phyloP scores from a whole-genome alignment of 2,797 vertebrate species.

The Onychomys arenicola region DNA sequence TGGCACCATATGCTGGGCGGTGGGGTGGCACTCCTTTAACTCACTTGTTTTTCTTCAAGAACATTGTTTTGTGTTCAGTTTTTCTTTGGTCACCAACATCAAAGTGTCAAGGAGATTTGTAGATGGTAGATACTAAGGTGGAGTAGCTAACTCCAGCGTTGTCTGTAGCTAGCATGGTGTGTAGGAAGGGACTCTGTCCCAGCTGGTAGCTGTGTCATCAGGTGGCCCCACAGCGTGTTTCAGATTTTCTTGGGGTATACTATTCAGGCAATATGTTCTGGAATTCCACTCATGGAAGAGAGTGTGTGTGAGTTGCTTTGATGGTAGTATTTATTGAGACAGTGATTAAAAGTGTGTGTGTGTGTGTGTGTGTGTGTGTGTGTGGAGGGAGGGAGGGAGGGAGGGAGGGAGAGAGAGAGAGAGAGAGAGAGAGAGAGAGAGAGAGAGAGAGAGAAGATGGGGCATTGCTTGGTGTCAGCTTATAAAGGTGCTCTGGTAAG shows the following conservation, averaged over 20 bases:
- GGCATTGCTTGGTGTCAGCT: neutral
- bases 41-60: neutral
- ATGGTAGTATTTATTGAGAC: neutral
- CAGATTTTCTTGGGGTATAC: neutral
- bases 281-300: neutral
- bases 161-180: neutral
- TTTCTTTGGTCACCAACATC: slow-evolving; percentile 28
- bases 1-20: neutral
- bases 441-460: no score
- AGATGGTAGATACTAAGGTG: neutral
- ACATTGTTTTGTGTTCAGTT: slow-evolving; percentile 31
- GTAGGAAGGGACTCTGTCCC: neutral
- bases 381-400: no score
- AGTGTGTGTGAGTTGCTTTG: neutral
- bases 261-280: neutral
- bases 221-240: neutral
- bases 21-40: neutral
- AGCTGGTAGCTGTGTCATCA: neutral
- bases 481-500: neutral
- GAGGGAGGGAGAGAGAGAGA: neutral
- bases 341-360: neutral
- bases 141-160: neutral
- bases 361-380: neutral
- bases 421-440: neutral
- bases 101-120: neutral